These are phyloP conservation scores for Drosophila gaucha DNA, from an alignment of 2,888 invertebrate genomes.

Conservation along the genomic window DNA sequence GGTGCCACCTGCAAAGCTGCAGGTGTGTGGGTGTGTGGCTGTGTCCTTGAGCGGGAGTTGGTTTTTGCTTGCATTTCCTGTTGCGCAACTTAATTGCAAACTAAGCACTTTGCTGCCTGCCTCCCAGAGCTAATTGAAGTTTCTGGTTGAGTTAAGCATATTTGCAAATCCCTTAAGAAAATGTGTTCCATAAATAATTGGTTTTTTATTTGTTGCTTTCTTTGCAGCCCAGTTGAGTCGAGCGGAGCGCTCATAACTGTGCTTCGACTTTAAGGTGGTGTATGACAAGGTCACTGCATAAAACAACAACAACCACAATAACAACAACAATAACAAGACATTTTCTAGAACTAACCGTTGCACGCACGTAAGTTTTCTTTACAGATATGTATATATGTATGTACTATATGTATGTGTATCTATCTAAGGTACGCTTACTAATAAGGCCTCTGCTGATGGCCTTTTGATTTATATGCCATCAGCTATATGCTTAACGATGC, in stretches of 20 bases:
- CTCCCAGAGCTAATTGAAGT: conserved; percentile 12
- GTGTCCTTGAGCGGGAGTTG: conserved; percentile 2
- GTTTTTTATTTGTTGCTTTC: background rate
- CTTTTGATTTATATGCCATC: conserved; percentile 29
- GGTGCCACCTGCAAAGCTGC: background rate
- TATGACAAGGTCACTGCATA: conserved; percentile 24
- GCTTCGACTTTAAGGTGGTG: conserved; percentile 7
- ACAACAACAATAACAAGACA: conserved; percentile 6
- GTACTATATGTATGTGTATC: background rate
- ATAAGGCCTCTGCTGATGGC: conserved; percentile 14
- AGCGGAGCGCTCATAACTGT: conserved; percentile 3
- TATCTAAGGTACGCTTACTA: background rate
- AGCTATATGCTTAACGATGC: conserved; percentile 11
- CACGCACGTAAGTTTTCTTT: conserved; percentile 39
- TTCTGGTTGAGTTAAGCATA: conserved; percentile 7
- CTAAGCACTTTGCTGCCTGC: conserved; percentile 11
- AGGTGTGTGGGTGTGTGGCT: conserved; percentile 16
- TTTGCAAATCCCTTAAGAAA: conserved; percentile 10
- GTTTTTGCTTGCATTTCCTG: conserved; percentile 19
- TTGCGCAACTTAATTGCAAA: conserved; percentile 9
- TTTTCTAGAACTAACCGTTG: conserved; percentile 20
- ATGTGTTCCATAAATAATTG: conserved; percentile 5
- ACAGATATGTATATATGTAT: background rate
- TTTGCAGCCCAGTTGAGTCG: background rate
- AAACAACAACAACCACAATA: conserved; percentile 14